Conservation (phyloP, 37 sponge, comb jelly and placozoan genomes). For the Halichondria panicea region DNA sequence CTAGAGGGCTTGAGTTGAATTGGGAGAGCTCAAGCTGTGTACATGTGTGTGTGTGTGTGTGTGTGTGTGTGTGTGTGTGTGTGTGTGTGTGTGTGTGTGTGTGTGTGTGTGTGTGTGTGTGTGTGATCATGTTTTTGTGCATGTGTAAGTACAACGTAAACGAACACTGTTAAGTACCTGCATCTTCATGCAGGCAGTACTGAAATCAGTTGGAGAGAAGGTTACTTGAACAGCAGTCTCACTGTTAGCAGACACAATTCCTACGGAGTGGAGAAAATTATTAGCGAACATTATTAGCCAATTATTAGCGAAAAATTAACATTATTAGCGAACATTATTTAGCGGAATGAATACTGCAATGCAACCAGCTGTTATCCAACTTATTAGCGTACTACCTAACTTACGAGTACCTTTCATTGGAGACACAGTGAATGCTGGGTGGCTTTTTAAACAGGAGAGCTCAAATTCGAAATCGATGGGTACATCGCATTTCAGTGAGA, state of each 20-base stretch:
- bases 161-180: constrained; percentile 27
- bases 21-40: constrained; percentile 74
- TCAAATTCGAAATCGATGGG: constrained; percentile 78
- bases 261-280: constrained; percentile 22
- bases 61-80: constrained; percentile 6
- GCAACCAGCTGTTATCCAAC: no score
- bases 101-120: constrained; percentile 10
- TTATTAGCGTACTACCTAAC: no score
- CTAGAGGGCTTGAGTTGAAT: constrained; percentile 66
- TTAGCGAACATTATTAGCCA: no score
- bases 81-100: constrained; percentile 9
- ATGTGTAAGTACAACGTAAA: not conserved
- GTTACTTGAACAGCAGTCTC: constrained; percentile 54
- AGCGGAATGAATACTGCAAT: no score
- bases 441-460: constrained; percentile 19
- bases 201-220: constrained; percentile 80
- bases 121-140: not conserved
- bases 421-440: constrained; percentile 52
- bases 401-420: constrained; percentile 84
- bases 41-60: no score
- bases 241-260: constrained; percentile 71
- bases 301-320: no score
- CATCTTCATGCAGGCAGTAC: constrained; percentile 73
- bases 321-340: no score
- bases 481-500: constrained; percentile 59